phyloP scores from a whole-genome alignment of 2,797 vertebrate genomes.

The Loris lydekkerianus region DNA sequence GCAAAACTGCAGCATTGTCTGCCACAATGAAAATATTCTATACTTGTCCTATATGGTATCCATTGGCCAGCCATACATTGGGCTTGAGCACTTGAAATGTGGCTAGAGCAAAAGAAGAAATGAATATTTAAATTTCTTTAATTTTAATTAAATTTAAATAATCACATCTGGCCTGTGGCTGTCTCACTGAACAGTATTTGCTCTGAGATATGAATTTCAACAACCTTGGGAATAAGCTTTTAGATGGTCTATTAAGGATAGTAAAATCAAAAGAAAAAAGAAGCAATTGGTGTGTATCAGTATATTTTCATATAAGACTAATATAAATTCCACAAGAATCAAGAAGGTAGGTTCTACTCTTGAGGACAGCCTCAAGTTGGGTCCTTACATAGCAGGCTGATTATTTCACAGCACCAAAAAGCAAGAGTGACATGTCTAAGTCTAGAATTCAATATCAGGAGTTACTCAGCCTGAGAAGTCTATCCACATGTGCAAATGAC shows the following conservation, averaged over 20 bases:
- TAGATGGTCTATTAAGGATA: neutral
- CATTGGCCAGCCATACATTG: neutral
- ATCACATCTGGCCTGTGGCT: neutral
- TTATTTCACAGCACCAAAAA: constrained; percentile 19
- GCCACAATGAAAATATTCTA: neutral
- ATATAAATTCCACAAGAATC: neutral
- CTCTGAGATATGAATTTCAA: constrained; percentile 16
- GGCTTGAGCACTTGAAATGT: neutral
- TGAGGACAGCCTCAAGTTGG: neutral
- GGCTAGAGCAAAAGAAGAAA: neutral
- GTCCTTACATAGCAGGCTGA: neutral
- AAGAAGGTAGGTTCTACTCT: neutral
- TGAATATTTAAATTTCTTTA: neutral
- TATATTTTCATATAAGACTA: neutral
- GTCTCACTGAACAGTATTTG: neutral
- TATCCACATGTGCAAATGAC: constrained; percentile 38
- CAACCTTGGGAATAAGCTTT: neutral
- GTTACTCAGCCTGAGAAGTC: neutral
- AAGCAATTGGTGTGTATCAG: neutral
- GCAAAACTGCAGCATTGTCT: neutral
- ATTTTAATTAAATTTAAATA: constrained; percentile 35
- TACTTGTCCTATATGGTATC: rapidly evolving
- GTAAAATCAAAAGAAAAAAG: constrained; percentile 18
- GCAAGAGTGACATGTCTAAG: neutral
- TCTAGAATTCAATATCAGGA: neutral